These are phyloP conservation scores for Palythoa grandiflora DNA, from an alignment of 92 coral and sea anemone species.

Conservation along the genomic window DNA sequence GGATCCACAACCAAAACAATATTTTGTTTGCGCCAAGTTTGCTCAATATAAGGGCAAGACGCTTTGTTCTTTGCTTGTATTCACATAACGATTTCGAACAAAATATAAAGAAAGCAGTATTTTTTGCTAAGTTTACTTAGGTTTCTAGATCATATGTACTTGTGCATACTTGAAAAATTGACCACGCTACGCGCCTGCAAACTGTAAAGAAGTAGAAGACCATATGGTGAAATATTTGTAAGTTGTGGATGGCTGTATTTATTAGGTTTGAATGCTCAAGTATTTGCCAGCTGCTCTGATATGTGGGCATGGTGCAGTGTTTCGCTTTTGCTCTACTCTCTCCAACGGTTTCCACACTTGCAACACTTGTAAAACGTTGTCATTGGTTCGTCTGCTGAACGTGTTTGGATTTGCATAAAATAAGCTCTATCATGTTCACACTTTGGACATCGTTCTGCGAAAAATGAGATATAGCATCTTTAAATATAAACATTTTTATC, in stretches of 20 bases:
- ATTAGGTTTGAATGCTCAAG: no score
- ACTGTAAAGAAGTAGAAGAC: no score
- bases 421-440: constrained; percentile 97
- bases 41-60: no score
- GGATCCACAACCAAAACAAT: no score
- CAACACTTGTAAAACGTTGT: constrained; percentile 98
- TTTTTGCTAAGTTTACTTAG: no score
- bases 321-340: constrained; percentile 55
- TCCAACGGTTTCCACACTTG: constrained; percentile 96
- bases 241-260: background rate
- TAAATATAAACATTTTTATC: background rate
- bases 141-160: no score
- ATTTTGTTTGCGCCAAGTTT: no score
- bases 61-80: no score
- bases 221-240: background rate
- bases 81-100: no score
- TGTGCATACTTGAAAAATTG: no score
- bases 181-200: no score
- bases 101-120: no score
- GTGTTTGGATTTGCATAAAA: constrained; percentile 98
- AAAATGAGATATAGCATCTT: background rate
- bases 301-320: background rate
- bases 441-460: constrained; percentile 93
- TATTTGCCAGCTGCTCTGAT: background rate
- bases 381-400: constrained; percentile 99